phyloP scores from a whole-genome alignment of 2,113 vertebrate genomes.

The Gymnorhina tibicen region DNA sequence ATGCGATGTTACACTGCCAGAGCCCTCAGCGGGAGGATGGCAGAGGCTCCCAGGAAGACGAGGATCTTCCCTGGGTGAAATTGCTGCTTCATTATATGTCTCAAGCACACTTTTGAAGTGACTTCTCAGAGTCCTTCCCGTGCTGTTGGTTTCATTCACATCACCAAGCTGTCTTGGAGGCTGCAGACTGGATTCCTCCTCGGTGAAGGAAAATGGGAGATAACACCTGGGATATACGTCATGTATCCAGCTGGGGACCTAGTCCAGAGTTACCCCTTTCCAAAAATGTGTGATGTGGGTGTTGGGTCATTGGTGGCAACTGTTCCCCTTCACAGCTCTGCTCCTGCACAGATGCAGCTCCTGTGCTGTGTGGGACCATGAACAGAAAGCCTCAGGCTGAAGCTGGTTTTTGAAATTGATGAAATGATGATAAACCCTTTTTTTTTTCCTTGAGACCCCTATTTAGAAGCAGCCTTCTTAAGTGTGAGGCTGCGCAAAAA shows the following conservation, averaged over 20 bases:
- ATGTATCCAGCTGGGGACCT: background rate
- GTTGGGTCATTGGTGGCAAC: fast-evolving
- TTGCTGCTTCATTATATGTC: fast-evolving
- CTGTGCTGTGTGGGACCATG: fast-evolving
- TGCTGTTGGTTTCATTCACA: background rate
- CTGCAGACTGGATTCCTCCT: background rate
- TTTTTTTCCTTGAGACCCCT: background rate
- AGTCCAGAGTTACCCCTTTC: background rate
- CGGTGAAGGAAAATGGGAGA: background rate
- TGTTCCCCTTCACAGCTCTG: fast-evolving
- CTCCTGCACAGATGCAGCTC: background rate
- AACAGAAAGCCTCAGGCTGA: background rate
- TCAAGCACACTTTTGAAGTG: background rate
- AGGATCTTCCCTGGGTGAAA: too few species aligned
- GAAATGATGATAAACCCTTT: fast-evolving
- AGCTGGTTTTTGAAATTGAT: background rate
- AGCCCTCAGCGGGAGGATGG: fast-evolving
- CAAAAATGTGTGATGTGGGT: fast-evolving
- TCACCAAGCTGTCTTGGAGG: fast-evolving
- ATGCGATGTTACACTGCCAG: fast-evolving
- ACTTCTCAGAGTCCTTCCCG: fast-evolving
- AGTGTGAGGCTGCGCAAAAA: fast-evolving
- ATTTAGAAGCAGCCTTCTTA: background rate
- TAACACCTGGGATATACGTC: fast-evolving
- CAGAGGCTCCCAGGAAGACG: background rate